Evolutionary conservation across 1,140 invertebrate species (phyloP).

Genomic region (Leptinotarsa lineolata): DNA sequence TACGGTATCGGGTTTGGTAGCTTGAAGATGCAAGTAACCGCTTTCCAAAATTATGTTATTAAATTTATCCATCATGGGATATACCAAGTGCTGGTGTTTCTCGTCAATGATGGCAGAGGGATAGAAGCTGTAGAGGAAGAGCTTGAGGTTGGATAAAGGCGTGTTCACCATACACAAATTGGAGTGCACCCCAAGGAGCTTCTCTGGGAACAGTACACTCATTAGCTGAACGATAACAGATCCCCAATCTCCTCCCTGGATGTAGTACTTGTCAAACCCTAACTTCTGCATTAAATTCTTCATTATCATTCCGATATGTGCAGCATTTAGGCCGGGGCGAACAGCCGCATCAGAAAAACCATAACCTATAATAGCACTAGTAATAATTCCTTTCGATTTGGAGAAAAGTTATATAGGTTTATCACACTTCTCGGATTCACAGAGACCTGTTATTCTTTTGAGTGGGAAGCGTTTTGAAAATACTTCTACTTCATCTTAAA

Average conservation of each 20-base stretch:
- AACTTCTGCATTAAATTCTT: too few relatives aligned
- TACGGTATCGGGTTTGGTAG: too few relatives aligned
- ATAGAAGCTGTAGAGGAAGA: too few relatives aligned
- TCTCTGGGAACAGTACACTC: conserved; percentile 71
- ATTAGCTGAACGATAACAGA: conserved; percentile 64
- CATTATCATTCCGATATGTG: too few relatives aligned
- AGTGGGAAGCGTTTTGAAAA: too few relatives aligned
- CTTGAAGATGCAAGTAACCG: conserved; percentile 82
- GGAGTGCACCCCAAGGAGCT: conserved; percentile 68
- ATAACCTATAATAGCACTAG: conserved; percentile 62
- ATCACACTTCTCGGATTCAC: too few relatives aligned
- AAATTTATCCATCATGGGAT: conserved; percentile 62
- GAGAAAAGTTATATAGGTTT: too few relatives aligned
- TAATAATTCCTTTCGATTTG: too few relatives aligned
- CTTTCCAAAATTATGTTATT: conserved; percentile 47
- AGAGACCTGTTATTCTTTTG: too few relatives aligned
- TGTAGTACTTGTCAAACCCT: conserved; percentile 75
- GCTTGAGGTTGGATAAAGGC: too few relatives aligned
- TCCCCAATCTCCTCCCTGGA: conserved; percentile 89
- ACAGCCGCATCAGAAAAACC: conserved; percentile 77
- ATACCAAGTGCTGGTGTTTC: conserved; percentile 63
- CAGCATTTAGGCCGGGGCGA: conserved; percentile 67
- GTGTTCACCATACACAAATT: conserved; percentile 67
- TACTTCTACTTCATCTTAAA: too few relatives aligned
- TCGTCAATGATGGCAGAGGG: conserved; percentile 63